phyloP scores from a whole-genome alignment of 2,113 vertebrate genomes.

The Bucco capensis region DNA sequence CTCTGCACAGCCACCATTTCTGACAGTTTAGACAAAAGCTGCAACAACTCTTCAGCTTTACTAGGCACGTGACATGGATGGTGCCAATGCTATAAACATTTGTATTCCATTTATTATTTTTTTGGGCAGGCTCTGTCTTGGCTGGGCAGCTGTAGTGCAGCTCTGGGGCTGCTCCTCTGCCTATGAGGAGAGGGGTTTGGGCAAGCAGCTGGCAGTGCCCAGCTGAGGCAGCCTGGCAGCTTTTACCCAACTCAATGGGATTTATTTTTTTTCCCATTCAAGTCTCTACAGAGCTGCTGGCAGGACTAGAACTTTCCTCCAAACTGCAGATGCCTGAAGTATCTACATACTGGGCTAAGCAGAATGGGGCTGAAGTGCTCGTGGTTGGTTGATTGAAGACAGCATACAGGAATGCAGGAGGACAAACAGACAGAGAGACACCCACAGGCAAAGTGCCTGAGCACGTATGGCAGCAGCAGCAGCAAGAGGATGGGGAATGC shows the following conservation, averaged over 20 bases:
- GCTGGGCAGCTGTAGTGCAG: not conserved
- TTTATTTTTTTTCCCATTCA: conserved; percentile 34
- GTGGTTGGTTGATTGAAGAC: not conserved
- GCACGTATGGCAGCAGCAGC: not conserved
- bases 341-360: not conserved
- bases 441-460: not conserved
- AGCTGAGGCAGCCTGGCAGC: not conserved
- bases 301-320: not conserved
- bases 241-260: not conserved
- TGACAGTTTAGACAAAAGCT: not conserved
- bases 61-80: not conserved
- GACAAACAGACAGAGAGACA: not conserved
- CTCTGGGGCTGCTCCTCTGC: not conserved
- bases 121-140: not conserved
- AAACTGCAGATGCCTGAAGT: conserved; percentile 23
- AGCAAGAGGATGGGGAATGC: not conserved
- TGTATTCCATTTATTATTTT: not conserved
- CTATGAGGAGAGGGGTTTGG: not conserved
- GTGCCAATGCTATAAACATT: conserved; percentile 23
- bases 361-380: not conserved
- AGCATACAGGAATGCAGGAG: not conserved
- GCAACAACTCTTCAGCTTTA: not conserved
- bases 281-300: not conserved
- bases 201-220: not conserved
- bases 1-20: not conserved